Evolutionary conservation across 2,797 vertebrate genomes (phyloP), one percentile per base, ranked within the genome.

Genomic region (Falco concolor): DNA sequence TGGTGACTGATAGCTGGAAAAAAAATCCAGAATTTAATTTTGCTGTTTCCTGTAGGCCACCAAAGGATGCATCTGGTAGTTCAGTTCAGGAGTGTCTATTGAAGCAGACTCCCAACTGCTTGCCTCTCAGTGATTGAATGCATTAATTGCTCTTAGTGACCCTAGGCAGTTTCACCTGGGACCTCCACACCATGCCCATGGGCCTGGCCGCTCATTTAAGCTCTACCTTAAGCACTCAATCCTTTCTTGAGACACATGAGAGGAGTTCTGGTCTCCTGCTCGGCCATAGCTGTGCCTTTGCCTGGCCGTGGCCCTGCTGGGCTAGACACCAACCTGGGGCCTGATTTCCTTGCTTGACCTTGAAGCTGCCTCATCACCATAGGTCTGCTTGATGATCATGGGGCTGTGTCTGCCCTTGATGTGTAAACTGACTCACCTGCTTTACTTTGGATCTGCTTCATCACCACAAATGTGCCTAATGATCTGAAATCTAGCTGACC

Each of bases 351-450:
- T 19, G 34, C 79, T 57, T 56, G 23, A 20, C 36, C 42, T 42
- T 63, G n/a, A 42, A 36, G 40, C 36, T 76, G 22, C 8, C 22
- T 67, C 13, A 23, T 27, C 27, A 13, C 32, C 36, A 28, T 22
- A 20, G 57, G 32, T 16, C 25, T 64, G 32, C 14, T 17, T 7
- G 10, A 2, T 0, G 6, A 8, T 64, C 25, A 27, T 0, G 1
- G 25, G n/a, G 25, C 23, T 77, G 32, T 38, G 34, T 40, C 17
- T 76, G 50, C 16, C 19, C 22, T 44, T 59, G 28, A 21, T 22
- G 45, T 70, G 28, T 23, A 25, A 38, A 34, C 30, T 59, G 40
- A 60, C 42, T 84, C 20, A 15, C 22, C 32, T 68, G 61, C 27
- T 85, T 85, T 50, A 21, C 28, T 12, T 45, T 57, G 28, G 59